Evolutionary conservation across 2,888 invertebrate species (phyloP), one percentile per base, ranked within the genome.

Genomic region (Priocnemis perturbator): DNA sequence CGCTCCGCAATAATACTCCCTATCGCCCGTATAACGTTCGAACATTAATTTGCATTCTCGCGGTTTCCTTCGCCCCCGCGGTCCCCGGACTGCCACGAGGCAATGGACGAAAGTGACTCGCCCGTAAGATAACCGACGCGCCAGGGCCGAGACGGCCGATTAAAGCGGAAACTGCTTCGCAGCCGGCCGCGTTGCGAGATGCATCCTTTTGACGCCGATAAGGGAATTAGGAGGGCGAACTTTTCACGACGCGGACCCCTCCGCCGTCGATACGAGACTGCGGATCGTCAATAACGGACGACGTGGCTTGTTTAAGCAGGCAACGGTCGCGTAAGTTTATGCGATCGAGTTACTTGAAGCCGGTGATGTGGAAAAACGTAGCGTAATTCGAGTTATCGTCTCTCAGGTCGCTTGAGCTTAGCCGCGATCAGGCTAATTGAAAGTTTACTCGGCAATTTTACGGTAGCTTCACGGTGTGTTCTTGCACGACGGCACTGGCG

Each of bases 11-110:
- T 73, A 73, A 73, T 58, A 64, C 64, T 65, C 66, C 63, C 70
- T 69, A 72, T 72, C 71, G 56, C 62, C 64, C 62, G 71, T 60
- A 73, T 71, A 71, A 73, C 71, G 63, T 71, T 71, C 65, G 65
- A 73, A 66, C 73, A 73, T 73, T 73, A 73, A 73, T 73, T 73
- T 71, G 73, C 73, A 71, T 73, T 73, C 73, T 60, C 62, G 72
- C 66, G 60, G 64, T 53, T 67, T 60, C 72, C 56, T 58, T 26
- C 17, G 48, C 37, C 37, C 59, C 55, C 58, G 56, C 59, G 60
- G 3, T 11, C 1, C 37, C 7, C 1, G 7, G 37, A 26, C 48
- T 47, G 55, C 53, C 57, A 19, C 53, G 53, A 66, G 30, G 60
- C 60, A 59, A 57, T 52, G 56, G 45, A 69, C 58, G 23, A 21